A percentile compares a stretch with the other conserved stretches of the same genome.
These are phyloP conservation scores for Ephestia elutella DNA, from an alignment of 1,140 invertebrate species.

Conservation along the genomic window DNA sequence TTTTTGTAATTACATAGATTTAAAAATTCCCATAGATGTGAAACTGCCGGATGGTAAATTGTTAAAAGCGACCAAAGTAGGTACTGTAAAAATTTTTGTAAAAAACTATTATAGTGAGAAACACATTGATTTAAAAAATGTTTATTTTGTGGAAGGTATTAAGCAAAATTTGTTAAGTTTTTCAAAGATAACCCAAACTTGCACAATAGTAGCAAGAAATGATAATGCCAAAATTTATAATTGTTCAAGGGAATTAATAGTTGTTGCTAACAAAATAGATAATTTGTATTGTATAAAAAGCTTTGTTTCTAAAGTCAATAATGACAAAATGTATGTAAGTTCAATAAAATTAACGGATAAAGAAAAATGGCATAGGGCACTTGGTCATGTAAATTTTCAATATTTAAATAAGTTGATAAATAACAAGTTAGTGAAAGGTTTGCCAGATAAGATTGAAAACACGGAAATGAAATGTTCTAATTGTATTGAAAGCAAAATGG, in stretches of 20 bases:
- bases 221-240: conserved; percentile 31
- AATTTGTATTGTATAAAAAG: conserved; percentile 35
- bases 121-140: conserved; percentile 31
- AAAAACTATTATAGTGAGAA: conserved; percentile 23
- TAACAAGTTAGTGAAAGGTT: conserved; percentile 36
- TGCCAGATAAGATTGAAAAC: conserved; percentile 40
- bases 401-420: conserved; percentile 39
- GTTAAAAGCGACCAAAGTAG: conserved; percentile 45
- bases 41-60: conserved; percentile 28
- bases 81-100: conserved; percentile 29
- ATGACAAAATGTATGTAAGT: conserved; percentile 25
- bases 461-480: conserved; percentile 31
- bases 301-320: conserved; percentile 19
- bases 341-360: conserved; percentile 24
- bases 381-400: conserved; percentile 46
- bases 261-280: conserved; percentile 28
- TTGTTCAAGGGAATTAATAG: conserved; percentile 24
- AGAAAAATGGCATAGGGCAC: conserved; percentile 41
- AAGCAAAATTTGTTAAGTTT: conserved; percentile 40
- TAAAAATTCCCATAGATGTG: conserved; percentile 39
- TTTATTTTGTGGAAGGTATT: conserved; percentile 38
- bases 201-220: conserved; percentile 30
- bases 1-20: conserved; percentile 37
- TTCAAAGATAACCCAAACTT: conserved; percentile 30
- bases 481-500: conserved; percentile 40